phyloP scores from a whole-genome alignment of 2,797 vertebrate genomes.

The Acipenser oxyrinchus region DNA sequence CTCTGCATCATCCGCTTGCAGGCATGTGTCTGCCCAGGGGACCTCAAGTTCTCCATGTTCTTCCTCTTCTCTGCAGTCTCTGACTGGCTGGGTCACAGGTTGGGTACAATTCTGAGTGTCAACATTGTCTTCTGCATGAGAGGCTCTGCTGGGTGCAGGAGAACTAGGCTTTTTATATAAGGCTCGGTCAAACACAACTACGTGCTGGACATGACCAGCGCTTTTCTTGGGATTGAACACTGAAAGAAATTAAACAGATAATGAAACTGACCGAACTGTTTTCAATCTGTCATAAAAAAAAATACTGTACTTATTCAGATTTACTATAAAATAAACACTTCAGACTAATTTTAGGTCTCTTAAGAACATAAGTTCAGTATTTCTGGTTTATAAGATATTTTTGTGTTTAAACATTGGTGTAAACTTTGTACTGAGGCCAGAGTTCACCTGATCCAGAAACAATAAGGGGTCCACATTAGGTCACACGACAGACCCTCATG shows the following conservation, averaged over 20 bases:
- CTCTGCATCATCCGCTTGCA: background rate
- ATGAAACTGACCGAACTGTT: conserved; percentile 25
- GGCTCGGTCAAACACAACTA: background rate
- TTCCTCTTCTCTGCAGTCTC: conserved; percentile 2
- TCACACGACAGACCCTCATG: too few species aligned
- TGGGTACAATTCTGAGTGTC: background rate
- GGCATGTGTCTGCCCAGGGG: background rate
- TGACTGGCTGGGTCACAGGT: background rate
- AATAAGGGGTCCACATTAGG: too few species aligned
- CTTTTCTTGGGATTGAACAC: conserved; percentile 14
- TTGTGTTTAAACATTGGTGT: too few species aligned
- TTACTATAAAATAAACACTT: too few species aligned
- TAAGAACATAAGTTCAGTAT: too few species aligned
- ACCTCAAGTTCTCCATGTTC: background rate
- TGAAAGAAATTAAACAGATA: conserved; percentile 12
- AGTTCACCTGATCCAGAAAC: too few species aligned
- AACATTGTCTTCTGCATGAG: conserved; percentile 18
- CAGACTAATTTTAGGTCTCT: too few species aligned
- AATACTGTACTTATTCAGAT: too few species aligned
- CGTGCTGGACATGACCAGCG: conserved; percentile 8
- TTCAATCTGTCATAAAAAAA: too few species aligned
- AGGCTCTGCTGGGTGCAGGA: conserved; percentile 1
- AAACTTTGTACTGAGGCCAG: too few species aligned
- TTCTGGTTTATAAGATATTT: too few species aligned
- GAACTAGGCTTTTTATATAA: conserved; percentile 14